Conservation (phyloP, 2,888 invertebrate species). For the Camptogramma bilineatum region DNA sequence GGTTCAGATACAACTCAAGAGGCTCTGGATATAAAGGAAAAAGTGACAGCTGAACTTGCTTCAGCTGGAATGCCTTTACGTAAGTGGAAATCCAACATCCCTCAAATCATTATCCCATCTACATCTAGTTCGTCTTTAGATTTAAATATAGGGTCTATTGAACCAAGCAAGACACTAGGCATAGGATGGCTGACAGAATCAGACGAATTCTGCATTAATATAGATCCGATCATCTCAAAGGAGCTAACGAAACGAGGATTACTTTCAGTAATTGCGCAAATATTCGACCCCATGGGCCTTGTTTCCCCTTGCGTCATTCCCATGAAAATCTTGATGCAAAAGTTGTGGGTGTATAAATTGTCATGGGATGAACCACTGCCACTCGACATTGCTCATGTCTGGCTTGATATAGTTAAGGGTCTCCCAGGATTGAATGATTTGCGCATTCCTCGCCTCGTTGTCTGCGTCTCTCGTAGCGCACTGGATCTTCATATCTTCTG, state of each 20-base stretch:
- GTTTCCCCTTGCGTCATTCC: slow-evolving; percentile 43
- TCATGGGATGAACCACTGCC: slow-evolving; percentile 42
- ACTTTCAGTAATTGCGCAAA: slow-evolving; percentile 38
- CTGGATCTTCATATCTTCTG: slow-evolving; percentile 47
- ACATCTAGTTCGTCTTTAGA: slow-evolving; percentile 7
- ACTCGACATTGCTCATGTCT: slow-evolving; percentile 3
- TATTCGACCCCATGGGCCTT: slow-evolving; percentile 45
- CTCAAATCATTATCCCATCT: slow-evolving; percentile 10
- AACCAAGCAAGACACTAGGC: slow-evolving; percentile 45
- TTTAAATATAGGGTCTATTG: slow-evolving; percentile 13
- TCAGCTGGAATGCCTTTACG: slow-evolving; percentile 14
- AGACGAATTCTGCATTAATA: slow-evolving; percentile 40
- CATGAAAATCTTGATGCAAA: slow-evolving; percentile 46
- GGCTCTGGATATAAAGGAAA: slow-evolving; percentile 3
- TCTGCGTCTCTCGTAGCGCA: slow-evolving; percentile 29
- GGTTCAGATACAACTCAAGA: slow-evolving; percentile 5
- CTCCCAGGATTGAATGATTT: slow-evolving; percentile 40
- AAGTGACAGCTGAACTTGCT: slow-evolving; percentile 11
- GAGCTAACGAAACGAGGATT: slow-evolving; percentile 47
- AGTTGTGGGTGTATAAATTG: slow-evolving; percentile 43
- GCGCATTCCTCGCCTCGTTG: slow-evolving; percentile 39
- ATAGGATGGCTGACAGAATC: slow-evolving; percentile 44
- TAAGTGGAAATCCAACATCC: slow-evolving; percentile 17
- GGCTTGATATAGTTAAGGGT: neutral
- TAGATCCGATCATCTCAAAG: slow-evolving; percentile 15